These are phyloP conservation scores for Pemphredon lugubris DNA, from an alignment of 2,888 invertebrate genomes.

Conservation along the genomic window DNA sequence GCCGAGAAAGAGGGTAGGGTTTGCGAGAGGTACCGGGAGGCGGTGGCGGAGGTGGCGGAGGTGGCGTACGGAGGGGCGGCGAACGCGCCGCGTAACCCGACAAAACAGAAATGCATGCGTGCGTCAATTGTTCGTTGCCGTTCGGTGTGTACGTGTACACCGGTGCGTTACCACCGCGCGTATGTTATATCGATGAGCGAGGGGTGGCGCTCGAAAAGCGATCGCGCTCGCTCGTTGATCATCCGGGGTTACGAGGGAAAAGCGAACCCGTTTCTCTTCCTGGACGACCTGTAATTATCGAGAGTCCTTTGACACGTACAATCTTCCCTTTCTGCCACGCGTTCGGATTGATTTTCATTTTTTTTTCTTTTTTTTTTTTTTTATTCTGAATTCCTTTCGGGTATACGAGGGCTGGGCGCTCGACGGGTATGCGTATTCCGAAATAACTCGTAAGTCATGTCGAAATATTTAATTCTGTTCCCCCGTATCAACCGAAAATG, in stretches of 20 bases:
- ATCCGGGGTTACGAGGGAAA: constrained; percentile 44
- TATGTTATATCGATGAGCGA: constrained; percentile 48
- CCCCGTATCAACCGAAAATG: no score
- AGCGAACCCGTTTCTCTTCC: constrained; percentile 44
- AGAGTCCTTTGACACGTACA: constrained; percentile 51
- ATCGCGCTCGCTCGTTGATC: constrained; percentile 49
- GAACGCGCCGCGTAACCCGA: constrained; percentile 48
- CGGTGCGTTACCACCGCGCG: constrained; percentile 16
- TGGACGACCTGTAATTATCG: constrained; percentile 50
- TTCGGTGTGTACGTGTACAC: constrained; percentile 3
- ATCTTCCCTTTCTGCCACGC: constrained; percentile 21
- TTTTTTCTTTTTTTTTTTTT: background rate
- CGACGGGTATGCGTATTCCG: background rate
- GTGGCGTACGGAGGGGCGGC: constrained; percentile 41
- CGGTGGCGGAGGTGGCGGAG: constrained; percentile 18
- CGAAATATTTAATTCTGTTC: no score
- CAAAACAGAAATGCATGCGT: constrained; percentile 74
- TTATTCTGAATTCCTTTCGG: constrained; percentile 6
- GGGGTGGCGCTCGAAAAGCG: constrained; percentile 46
- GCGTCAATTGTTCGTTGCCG: constrained; percentile 71
- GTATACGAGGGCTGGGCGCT: background rate
- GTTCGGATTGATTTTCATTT: constrained; percentile 28
- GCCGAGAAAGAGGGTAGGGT: constrained; percentile 32
- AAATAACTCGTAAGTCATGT: no score
- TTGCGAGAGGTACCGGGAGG: constrained; percentile 17